phyloP scores from a whole-genome alignment of 2,113 vertebrate species.

The Cyprinus carpio region DNA sequence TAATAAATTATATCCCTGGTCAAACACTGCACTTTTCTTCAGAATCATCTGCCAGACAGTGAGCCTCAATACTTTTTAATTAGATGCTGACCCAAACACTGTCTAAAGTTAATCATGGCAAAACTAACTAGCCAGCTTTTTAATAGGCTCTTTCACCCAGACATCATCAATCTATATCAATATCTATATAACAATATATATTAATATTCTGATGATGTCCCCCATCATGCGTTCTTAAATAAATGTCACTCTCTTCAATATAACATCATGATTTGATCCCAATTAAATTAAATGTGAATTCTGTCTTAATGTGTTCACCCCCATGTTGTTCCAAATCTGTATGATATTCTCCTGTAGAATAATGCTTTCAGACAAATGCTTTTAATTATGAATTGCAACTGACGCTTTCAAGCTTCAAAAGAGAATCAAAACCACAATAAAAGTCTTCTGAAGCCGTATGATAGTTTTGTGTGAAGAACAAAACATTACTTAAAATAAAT shows the following conservation, averaged over 20 bases:
- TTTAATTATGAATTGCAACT: background rate
- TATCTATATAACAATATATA: background rate
- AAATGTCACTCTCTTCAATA: background rate
- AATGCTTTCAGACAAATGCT: background rate
- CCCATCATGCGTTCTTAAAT: background rate
- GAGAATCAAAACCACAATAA: background rate
- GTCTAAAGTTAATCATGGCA: background rate
- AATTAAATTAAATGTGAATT: background rate
- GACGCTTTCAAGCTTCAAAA: background rate
- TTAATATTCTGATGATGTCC: background rate
- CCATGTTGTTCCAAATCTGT: background rate
- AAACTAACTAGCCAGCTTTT: background rate
- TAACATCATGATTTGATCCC: background rate
- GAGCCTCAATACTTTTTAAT: background rate
- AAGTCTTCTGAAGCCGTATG: background rate
- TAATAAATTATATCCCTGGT: background rate
- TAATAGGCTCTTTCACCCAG: background rate
- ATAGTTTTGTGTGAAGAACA: background rate
- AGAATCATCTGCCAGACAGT: background rate
- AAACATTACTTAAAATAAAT: background rate
- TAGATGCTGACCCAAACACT: background rate
- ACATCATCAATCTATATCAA: background rate
- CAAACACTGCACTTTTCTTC: constrained; percentile 9
- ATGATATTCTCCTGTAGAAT: background rate
- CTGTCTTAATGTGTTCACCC: background rate